phyloP scores from a whole-genome alignment of 2,113 vertebrate species.

The Chionomys nivalis region DNA sequence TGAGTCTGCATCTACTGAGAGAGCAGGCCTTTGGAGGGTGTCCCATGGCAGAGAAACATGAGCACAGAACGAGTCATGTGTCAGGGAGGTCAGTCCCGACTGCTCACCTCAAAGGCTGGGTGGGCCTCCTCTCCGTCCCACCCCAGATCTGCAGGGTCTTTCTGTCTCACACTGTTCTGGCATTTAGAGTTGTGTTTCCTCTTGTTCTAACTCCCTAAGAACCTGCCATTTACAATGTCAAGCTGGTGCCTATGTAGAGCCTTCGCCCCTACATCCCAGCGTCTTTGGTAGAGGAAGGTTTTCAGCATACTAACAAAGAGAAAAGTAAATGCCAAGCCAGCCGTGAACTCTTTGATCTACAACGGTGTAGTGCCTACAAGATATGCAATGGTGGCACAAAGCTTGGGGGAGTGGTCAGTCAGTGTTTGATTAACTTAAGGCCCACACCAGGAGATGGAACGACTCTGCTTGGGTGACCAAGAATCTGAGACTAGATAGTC shows the following conservation, averaged over 20 bases:
- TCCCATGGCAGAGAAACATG: background rate
- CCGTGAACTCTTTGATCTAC: background rate
- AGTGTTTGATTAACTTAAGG: background rate
- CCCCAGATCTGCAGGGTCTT: no score
- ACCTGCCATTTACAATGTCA: no score
- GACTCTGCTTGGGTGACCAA: background rate
- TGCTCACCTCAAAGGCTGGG: background rate
- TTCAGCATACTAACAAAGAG: background rate
- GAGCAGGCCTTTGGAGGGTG: background rate
- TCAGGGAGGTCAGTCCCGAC: background rate
- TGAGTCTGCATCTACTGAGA: background rate
- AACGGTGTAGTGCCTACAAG: background rate
- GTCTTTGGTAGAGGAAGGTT: background rate
- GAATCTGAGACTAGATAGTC: background rate
- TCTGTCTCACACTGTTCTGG: background rate
- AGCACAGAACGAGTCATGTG: fast-evolving
- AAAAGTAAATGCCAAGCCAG: background rate
- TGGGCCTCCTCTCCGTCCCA: background rate
- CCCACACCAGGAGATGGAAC: background rate
- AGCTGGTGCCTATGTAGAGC: background rate
- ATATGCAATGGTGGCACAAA: background rate
- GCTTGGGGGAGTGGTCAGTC: background rate
- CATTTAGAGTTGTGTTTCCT: background rate
- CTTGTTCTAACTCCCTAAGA: background rate
- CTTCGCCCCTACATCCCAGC: background rate